phyloP scores from a whole-genome alignment of 2,888 invertebrate genomes.

The Stenodema calcarata region DNA sequence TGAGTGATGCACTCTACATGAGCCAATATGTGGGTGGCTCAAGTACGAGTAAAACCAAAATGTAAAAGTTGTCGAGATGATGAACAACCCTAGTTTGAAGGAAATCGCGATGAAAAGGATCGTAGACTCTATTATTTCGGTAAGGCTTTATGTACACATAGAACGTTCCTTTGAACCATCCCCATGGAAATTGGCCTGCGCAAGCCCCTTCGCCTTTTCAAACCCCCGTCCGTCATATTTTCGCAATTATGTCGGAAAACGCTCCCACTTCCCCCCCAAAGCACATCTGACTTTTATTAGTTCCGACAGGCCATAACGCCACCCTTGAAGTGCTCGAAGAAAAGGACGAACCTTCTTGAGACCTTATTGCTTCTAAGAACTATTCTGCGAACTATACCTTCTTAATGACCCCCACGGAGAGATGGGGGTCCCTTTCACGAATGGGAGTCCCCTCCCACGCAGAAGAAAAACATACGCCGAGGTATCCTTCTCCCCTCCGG shows the following conservation, averaged over 20 bases:
- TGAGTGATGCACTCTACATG: no score
- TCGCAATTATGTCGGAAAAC: neutral
- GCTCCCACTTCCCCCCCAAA: neutral
- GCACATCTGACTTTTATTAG: slow-evolving; percentile 10
- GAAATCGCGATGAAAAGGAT: no score
- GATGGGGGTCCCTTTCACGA: neutral
- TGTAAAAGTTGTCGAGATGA: no score
- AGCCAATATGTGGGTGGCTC: no score
- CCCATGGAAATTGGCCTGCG: no score
- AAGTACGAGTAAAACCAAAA: no score
- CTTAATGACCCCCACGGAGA: neutral
- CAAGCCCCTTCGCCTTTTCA: no score
- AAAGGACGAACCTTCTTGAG: neutral
- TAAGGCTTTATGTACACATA: no score
- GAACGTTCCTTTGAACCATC: no score
- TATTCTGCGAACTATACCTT: neutral
- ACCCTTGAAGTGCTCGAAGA: neutral
- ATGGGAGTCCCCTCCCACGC: neutral
- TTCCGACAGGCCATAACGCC: slow-evolving; percentile 3
- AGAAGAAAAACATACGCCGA: neutral
- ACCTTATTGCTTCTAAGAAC: neutral
- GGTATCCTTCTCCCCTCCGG: neutral
- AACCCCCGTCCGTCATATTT: neutral
- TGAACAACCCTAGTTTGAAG: no score
- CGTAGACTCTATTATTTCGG: no score